phyloP scores from a whole-genome alignment of 2,888 invertebrate genomes.

The Caenorhabditis wallacei region DNA sequence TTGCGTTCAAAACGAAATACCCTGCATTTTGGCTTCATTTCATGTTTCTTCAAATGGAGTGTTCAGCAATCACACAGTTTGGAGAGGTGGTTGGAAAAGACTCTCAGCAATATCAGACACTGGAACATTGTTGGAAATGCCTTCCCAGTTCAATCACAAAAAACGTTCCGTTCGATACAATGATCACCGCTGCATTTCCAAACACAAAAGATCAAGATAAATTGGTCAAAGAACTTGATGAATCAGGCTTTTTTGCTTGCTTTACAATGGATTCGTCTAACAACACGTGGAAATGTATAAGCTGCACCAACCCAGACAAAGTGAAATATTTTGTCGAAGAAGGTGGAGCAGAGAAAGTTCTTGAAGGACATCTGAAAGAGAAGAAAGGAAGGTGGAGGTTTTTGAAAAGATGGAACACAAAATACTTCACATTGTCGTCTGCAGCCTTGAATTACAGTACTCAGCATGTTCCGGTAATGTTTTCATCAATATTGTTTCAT shows the following conservation, averaged over 20 bases:
- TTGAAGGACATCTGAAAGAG: slow-evolving; percentile 90
- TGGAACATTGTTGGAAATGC: slow-evolving; percentile 95
- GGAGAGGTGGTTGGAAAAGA: slow-evolving; percentile 84
- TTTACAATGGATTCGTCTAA: slow-evolving; percentile 89
- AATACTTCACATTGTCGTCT: slow-evolving; percentile 95
- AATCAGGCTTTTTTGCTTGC: slow-evolving; percentile 93
- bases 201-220: slow-evolving; percentile 92
- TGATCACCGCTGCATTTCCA: slow-evolving; percentile 96
- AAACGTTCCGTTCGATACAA: slow-evolving; percentile 87
- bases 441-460: slow-evolving; percentile 90
- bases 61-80: slow-evolving; percentile 81
- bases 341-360: slow-evolving; percentile 65
- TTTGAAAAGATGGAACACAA: slow-evolving; percentile 93
- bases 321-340: slow-evolving; percentile 69
- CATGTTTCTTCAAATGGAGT: slow-evolving; percentile 88
- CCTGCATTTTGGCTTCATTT: slow-evolving; percentile 95
- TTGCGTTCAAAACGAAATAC: slow-evolving; percentile 87
- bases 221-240: slow-evolving; percentile 90
- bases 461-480: slow-evolving; percentile 58
- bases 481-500: neutral
- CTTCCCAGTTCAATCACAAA: slow-evolving; percentile 92
- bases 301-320: slow-evolving; percentile 87
- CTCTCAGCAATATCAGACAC: slow-evolving; percentile 84
- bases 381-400: slow-evolving; percentile 94
- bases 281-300: slow-evolving; percentile 92